These are phyloP conservation scores for Paratilapia polleni DNA, from an alignment of 2,113 vertebrate genomes.

Conservation along the genomic window DNA sequence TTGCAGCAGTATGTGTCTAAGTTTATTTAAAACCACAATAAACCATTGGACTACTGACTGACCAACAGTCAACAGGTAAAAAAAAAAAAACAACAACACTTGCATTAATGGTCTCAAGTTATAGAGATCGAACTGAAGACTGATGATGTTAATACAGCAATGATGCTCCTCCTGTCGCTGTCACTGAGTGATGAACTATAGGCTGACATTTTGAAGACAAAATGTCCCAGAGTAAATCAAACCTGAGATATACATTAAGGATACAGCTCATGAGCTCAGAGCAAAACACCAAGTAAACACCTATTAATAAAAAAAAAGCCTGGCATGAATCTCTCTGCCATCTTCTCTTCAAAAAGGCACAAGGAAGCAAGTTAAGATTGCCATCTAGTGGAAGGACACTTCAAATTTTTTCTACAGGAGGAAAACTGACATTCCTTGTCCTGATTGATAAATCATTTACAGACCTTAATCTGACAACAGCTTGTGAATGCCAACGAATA, in stretches of 20 bases:
- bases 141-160: slow-evolving; percentile 33
- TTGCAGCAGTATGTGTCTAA: background rate
- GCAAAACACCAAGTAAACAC: background rate
- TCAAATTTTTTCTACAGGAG: background rate
- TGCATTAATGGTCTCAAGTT: slow-evolving; percentile 34
- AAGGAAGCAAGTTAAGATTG: slow-evolving; percentile 43
- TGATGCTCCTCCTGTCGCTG: slow-evolving; percentile 33
- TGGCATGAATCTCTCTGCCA: background rate
- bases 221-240: slow-evolving; percentile 13
- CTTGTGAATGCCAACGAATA: slow-evolving; percentile 25
- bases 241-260: background rate
- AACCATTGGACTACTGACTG: slow-evolving; percentile 16
- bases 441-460: slow-evolving; percentile 55
- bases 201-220: slow-evolving; percentile 25
- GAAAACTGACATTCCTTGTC: background rate
- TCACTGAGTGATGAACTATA: slow-evolving; percentile 16
- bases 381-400: slow-evolving; percentile 75
- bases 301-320: background rate
- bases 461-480: slow-evolving; percentile 41
- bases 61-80: slow-evolving; percentile 14
- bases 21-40: slow-evolving; percentile 18
- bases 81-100: background rate
- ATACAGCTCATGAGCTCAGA: background rate
- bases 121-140: slow-evolving; percentile 22
- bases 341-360: background rate